Percentiles rank a stretch among this genome's conserved stretches.
Conservation (phyloP, 2,888 invertebrate genomes). For the Chloroclysta siterata region DNA sequence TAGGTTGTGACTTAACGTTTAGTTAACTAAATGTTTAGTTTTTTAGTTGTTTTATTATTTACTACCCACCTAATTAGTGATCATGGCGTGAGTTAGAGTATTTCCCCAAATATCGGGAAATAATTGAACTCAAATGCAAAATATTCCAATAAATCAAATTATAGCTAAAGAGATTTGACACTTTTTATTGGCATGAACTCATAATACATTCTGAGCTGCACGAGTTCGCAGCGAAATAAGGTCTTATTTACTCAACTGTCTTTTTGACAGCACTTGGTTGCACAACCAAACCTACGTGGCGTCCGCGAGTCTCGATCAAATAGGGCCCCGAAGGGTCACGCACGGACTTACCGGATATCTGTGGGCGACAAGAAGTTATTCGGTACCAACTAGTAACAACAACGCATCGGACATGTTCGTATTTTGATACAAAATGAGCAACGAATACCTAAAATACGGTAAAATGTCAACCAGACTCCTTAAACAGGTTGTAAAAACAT, state of each 20-base stretch:
- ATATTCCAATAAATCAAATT: no score
- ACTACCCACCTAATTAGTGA: no score
- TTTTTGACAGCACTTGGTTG: not conserved
- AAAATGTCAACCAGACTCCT: not conserved
- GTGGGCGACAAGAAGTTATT: constrained; percentile 6
- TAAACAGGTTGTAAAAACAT: not conserved
- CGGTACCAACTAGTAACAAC: not conserved
- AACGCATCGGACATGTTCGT: constrained; percentile 6
- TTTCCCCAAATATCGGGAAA: no score
- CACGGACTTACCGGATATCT: constrained; percentile 4
- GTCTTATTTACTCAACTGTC: not conserved
- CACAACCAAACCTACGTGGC: not conserved
- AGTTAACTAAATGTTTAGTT: no score
- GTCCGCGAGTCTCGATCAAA: not conserved
- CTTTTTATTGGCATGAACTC: no score
- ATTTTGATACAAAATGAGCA: constrained; percentile 2
- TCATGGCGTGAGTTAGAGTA: no score
- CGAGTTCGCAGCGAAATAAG: not conserved
- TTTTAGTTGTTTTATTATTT: no score
- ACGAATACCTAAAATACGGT: not conserved
- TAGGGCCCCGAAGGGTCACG: constrained; percentile 1
- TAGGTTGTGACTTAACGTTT: no score
- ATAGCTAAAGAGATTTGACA: no score
- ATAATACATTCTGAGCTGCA: not conserved
- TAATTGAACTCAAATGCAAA: no score